phyloP scores from a whole-genome alignment of 2,113 vertebrate genomes.

The Micromys minutus region DNA sequence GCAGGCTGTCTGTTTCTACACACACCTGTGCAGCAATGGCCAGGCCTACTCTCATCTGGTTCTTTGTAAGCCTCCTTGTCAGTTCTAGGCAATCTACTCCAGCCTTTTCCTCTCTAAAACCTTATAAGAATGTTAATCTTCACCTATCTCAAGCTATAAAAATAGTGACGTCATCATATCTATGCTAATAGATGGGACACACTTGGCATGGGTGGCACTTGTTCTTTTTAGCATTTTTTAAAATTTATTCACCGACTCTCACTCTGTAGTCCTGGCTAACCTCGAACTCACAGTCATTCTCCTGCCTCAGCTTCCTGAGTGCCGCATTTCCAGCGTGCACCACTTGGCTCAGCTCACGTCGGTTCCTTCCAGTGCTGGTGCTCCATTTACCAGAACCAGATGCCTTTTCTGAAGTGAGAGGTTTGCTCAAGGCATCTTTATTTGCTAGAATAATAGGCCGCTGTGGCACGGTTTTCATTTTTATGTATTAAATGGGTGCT shows the following conservation, averaged over 20 bases:
- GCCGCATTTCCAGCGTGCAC: neutral
- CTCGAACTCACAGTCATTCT: neutral
- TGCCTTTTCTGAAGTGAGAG: neutral
- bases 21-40: neutral
- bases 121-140: neutral
- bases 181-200: neutral
- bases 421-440: neutral
- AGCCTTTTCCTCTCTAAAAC: neutral
- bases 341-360: neutral
- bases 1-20: neutral
- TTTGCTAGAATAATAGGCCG: neutral
- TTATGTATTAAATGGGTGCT: neutral
- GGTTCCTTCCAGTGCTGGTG: neutral
- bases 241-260: neutral
- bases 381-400: neutral
- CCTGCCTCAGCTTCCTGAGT: neutral
- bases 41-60: neutral
- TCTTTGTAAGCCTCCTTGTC: neutral
- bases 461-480: neutral
- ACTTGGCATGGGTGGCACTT: neutral
- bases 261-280: neutral
- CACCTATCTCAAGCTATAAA: neutral
- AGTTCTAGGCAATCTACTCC: neutral
- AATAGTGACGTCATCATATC: neutral
- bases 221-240: neutral